Evolutionary conservation across 1,140 invertebrate species (phyloP).

Genomic region (Rhynchophorus ferrugineus): DNA sequence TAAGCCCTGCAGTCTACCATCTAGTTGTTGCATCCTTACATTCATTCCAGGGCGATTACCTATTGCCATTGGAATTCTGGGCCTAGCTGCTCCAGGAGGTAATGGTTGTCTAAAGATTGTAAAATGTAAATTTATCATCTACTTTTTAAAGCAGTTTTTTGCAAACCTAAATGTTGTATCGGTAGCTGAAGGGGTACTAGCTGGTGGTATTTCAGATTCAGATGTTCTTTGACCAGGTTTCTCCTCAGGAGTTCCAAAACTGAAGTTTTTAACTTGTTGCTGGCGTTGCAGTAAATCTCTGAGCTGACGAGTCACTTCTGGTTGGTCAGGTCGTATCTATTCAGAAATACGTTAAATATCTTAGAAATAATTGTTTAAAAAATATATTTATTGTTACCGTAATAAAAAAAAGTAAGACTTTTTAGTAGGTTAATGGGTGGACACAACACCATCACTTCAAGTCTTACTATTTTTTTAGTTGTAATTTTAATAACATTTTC

Average conservation of each 20-base stretch:
- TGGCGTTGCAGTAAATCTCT: constrained; percentile 75
- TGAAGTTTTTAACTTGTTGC: constrained; percentile 43
- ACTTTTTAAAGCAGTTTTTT: not conserved
- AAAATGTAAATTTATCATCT: constrained; percentile 22
- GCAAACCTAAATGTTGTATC: constrained; percentile 42
- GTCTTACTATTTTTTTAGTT: no score
- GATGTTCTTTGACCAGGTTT: constrained; percentile 34
- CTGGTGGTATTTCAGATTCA: constrained; percentile 13
- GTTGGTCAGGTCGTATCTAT: constrained; percentile 23
- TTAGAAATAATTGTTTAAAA: no score
- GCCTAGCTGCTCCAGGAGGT: constrained; percentile 47
- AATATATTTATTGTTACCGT: no score
- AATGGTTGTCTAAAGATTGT: constrained; percentile 44
- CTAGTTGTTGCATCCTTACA: constrained; percentile 30
- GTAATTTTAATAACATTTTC: no score
- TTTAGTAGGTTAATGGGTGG: no score
- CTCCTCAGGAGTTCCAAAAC: constrained; percentile 30
- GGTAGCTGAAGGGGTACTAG: constrained; percentile 14
- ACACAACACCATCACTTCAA: no score
- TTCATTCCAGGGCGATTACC: constrained; percentile 22
- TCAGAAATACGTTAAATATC: no score
- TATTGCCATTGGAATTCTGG: constrained; percentile 35
- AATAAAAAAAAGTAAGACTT: no score
- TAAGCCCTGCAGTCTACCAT: constrained; percentile 40
- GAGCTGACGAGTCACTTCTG: constrained; percentile 63